phyloP scores from a whole-genome alignment of 2,888 invertebrate species.

The Trilocha varians region DNA sequence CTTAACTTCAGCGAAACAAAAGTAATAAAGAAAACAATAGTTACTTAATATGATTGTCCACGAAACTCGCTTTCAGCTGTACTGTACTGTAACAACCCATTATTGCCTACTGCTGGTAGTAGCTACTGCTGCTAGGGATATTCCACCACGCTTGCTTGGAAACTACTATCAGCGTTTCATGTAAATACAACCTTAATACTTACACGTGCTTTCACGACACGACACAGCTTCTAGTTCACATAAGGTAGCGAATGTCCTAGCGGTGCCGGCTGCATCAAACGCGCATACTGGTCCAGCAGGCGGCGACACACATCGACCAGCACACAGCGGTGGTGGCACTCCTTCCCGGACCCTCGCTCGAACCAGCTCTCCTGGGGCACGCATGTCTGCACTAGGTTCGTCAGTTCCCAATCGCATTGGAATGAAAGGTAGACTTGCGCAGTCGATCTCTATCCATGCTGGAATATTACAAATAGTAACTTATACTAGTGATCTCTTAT shows the following conservation, averaged over 20 bases:
- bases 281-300: slow-evolving; percentile 72
- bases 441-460: slow-evolving; percentile 46
- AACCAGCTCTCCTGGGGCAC: slow-evolving; percentile 30
- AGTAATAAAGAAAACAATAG: no score
- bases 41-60: no score
- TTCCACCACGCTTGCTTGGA: no score
- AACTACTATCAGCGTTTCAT: neutral
- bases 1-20: no score
- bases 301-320: slow-evolving; percentile 48
- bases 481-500: slow-evolving; percentile 16
- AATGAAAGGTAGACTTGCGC: slow-evolving; percentile 47
- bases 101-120: no score
- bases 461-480: slow-evolving; percentile 18
- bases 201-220: slow-evolving; percentile 73
- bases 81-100: no score
- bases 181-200: slow-evolving; percentile 25
- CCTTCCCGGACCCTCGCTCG: slow-evolving; percentile 49
- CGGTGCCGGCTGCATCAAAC: slow-evolving; percentile 71
- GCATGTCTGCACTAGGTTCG: slow-evolving; percentile 31
- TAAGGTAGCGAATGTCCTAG: slow-evolving; percentile 71
- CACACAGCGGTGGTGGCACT: slow-evolving; percentile 57
- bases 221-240: slow-evolving; percentile 72
- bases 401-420: slow-evolving; percentile 37
- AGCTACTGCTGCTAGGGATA: no score
- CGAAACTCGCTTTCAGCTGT: no score